phyloP scores from a whole-genome alignment of 2,113 vertebrate genomes.

The Myotis brandtii region DNA sequence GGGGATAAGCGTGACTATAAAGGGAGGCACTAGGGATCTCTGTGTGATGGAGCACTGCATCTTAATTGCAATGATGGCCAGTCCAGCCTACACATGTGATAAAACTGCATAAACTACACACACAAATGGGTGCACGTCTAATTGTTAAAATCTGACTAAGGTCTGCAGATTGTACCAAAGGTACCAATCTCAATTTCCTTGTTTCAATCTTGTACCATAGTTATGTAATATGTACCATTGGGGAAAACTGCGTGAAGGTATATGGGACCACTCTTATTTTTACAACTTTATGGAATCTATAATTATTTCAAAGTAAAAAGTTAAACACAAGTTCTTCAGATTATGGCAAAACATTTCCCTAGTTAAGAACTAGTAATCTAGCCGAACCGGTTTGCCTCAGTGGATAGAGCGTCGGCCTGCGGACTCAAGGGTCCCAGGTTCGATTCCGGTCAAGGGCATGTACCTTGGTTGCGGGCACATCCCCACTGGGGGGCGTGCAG shows the following conservation, averaged over 20 bases:
- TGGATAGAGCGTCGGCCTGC: no score
- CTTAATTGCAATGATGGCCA: background rate
- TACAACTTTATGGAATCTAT: background rate
- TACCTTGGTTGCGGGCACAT: no score
- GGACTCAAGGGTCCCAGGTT: no score
- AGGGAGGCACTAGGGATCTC: background rate
- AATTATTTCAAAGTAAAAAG: slow-evolving; percentile 44
- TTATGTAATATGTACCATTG: background rate
- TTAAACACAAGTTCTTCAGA: slow-evolving; percentile 36
- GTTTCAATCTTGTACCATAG: background rate
- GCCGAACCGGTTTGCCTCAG: no score
- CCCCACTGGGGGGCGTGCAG: no score
- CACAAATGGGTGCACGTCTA: background rate
- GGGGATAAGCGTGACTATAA: background rate
- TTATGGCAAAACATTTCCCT: background rate
- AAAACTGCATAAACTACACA: background rate
- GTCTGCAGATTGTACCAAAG: background rate
- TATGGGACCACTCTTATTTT: background rate
- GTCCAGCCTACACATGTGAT: background rate
- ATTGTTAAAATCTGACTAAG: background rate
- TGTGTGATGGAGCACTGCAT: background rate
- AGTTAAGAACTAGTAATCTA: background rate
- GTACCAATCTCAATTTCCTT: background rate
- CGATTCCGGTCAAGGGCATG: no score
- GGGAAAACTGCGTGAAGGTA: background rate